Base-by-base conservation (phyloP, 2,797 vertebrate genomes). In the Heteromormyrus szaboi region DNA sequence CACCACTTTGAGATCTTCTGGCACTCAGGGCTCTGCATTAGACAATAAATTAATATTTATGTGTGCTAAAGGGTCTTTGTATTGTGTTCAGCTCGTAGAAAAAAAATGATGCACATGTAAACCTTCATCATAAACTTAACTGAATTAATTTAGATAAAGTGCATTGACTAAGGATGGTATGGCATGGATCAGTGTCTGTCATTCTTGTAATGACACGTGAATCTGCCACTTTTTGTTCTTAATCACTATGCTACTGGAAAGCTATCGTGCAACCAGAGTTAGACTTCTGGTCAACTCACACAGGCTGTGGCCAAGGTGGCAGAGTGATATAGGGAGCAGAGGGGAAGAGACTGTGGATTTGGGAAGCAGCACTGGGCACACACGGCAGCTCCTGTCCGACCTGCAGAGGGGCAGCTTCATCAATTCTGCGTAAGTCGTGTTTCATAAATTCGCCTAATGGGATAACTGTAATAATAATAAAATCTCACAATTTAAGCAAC, bases 361-460 rank as follows among this genome's bases (percentile, higher is more conserved):
- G 79, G 95, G 94, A 50, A 95, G 95, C 92, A 91, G 85, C 90
- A 93, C 90, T 4, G 85, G 8, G 68, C 65, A 11, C 62, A 94
- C 94, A 2, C 91, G 19, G 0, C 90, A 56, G 88, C 91, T 94
- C 33, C 88, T 96, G 2, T 79, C 87, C 1, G 91, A 88, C 4
- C 91, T 96, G 79, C 91, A 88, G 44, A 89, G 14, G 44, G 46
- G 87, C 2, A 91, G 89, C 14, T 93, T 93, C 94, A 91, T 90
- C 83, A 85, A 72, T 41, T 90, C 90, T 33, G 90, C 89, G 96
- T 96, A 88, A 92, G 94, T 41, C 50, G 4, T 2, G 3, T n/a
- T 25, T 22, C 19, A 17, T 9, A 56, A 22, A 25, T 56, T 14
- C 12, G 29, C 29, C 85, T 54, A 19, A 8, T 17, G 29, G 29